phyloP scores from a whole-genome alignment of 2,797 vertebrate genomes.

The Manis pentadactyla region DNA sequence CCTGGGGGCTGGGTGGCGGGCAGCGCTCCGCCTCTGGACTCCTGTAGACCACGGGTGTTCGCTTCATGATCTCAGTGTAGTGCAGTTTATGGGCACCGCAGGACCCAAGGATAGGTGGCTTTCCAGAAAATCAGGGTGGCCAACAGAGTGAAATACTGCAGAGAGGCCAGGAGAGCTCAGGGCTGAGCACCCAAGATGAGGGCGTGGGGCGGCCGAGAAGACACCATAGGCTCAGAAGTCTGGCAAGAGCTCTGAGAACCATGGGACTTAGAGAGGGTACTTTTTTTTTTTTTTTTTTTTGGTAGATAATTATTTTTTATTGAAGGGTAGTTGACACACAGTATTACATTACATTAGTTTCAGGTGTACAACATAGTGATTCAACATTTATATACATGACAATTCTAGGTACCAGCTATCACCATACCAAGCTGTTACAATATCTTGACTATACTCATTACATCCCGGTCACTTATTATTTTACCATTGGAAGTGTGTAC shows the following conservation, averaged over 20 bases:
- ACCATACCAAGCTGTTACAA: too few relatives aligned
- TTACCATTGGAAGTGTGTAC: too few relatives aligned
- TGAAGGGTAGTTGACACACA: too few relatives aligned
- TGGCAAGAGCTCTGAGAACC: neutral
- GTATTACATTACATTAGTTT: too few relatives aligned
- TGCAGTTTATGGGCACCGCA: fast-evolving
- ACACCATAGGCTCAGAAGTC: fast-evolving
- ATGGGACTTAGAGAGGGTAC: fast-evolving
- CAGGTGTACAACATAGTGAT: too few relatives aligned
- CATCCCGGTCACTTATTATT: too few relatives aligned
- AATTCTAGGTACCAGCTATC: too few relatives aligned
- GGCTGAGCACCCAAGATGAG: neutral
- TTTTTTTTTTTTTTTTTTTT: neutral
- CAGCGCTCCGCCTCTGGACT: neutral
- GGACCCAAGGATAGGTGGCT: neutral
- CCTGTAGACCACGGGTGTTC: fast-evolving
- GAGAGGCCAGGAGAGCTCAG: neutral
- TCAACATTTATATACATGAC: too few relatives aligned
- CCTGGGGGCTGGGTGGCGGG: fast-evolving
- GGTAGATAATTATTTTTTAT: too few relatives aligned
- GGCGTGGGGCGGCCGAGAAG: neutral
- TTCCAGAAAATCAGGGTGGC: neutral
- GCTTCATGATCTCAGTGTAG: too few relatives aligned
- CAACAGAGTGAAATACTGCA: neutral
- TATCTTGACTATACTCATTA: too few relatives aligned